A percentile compares a stretch with the other conserved stretches of the same genome.
These are phyloP conservation scores for Eulemur albifrons DNA, from an alignment of 2,797 vertebrate species.

Conservation along the genomic window DNA sequence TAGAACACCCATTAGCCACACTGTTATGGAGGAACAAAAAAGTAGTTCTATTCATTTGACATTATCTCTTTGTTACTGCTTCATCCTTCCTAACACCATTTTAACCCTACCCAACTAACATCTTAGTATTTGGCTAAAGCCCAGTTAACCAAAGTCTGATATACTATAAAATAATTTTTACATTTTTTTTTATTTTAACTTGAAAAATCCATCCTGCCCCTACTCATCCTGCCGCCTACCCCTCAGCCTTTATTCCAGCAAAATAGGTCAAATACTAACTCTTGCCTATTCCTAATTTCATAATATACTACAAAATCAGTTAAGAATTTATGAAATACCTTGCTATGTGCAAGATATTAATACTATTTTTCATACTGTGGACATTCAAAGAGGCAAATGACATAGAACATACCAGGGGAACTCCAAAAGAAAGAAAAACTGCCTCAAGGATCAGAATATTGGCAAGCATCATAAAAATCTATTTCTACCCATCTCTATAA, in stretches of 20 bases:
- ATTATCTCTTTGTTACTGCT: background rate
- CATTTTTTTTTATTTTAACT: background rate
- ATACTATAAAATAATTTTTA: background rate
- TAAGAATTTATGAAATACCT: background rate
- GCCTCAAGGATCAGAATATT: background rate
- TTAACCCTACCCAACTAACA: background rate
- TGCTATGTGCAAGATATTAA: background rate
- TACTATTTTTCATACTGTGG: background rate
- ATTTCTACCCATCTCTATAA: background rate
- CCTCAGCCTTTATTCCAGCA: background rate
- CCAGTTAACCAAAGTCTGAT: background rate
- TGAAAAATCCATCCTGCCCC: background rate
- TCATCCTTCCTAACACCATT: background rate
- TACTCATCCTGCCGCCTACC: background rate
- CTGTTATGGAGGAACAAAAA: background rate
- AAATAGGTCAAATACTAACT: background rate
- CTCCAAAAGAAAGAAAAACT: background rate
- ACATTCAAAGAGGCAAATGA: background rate
- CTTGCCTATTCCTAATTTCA: background rate
- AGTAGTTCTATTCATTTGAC: background rate
- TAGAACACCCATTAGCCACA: background rate
- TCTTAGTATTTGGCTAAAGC: background rate
- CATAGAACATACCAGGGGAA: background rate
- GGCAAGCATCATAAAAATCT: background rate
- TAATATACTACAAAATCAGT: background rate